Evolutionary conservation across 2,888 invertebrate genomes (phyloP), one percentile per base, ranked within the genome.

Genomic region (Deilephila elpenor): DNA sequence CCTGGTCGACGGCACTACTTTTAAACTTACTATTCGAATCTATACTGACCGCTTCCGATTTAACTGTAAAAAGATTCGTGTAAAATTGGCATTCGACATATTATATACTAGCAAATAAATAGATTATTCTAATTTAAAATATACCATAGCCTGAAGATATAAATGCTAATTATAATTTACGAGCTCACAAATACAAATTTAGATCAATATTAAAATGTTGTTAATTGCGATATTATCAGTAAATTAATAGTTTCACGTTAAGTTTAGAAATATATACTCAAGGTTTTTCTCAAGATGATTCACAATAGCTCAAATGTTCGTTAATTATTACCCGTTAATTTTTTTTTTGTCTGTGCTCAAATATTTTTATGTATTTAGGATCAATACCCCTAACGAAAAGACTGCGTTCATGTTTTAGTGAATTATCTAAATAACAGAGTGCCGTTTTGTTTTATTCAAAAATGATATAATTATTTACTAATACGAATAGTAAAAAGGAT

Each of bases 331-430:
- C 51, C 25, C 17, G 51, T 25, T 67, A 25, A 5, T 51, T 44
- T 64, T 0, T 60, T 29, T 44, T 44, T 67, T 20, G 67, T 67
- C 67, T 67, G 25, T 51, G 67, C 71, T 71, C 71, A 71, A 71
- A 71, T 71, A 59, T 56, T 32, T 70, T 70, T 34, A 25, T 71
- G n/a, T 71, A 20, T 71, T 62, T 71, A 34, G 59, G 59, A 59
- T 59, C 32, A 14, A 25, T 67, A 67, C 51, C 51, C 67, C 44
- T 44, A 59, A 71, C 34, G 34, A 59, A 71, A 71, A 71, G 59
- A 71, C 71, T 71, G 59, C 71, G 59, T 37, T 71, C 59, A 71
- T 71, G 59, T 71, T 71, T 70, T 56, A 70, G 70, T 70, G 32
- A 59, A 70, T 29, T 64, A 64, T 44, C 44, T 64, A 11, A 62